Evolutionary conservation across 1,140 invertebrate genomes (phyloP).

Genomic region (Drosophila parabipectinata): DNA sequence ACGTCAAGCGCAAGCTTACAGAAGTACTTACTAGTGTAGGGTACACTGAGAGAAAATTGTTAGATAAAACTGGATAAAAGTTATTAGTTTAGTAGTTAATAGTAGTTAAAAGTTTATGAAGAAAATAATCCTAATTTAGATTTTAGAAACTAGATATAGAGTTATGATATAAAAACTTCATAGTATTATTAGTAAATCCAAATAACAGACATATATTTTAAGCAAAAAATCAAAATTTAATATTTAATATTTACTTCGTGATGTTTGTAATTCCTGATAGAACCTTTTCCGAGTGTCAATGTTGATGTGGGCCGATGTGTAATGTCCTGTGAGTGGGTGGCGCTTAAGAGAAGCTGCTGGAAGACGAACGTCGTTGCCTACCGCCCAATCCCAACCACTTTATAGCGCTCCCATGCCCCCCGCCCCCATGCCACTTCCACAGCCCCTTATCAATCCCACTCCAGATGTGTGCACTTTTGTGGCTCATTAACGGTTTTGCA

Average conservation of each 20-base stretch:
- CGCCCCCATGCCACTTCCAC: not conserved
- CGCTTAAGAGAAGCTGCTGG: conserved; percentile 31
- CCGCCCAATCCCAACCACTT: not conserved
- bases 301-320: conserved; percentile 20
- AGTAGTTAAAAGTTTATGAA: too few species aligned
- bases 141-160: too few species aligned
- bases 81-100: too few species aligned
- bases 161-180: too few species aligned
- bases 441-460: conserved; percentile 42
- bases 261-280: too few species aligned
- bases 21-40: conserved; percentile 15
- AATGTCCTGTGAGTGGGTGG: conserved; percentile 24
- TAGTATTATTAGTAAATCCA: too few species aligned
- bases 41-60: conserved; percentile 7
- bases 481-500: conserved; percentile 77
- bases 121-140: too few species aligned
- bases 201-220: too few species aligned
- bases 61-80: too few species aligned
- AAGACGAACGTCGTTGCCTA: conserved; percentile 40
- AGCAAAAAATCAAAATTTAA: too few species aligned
- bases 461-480: conserved; percentile 70
- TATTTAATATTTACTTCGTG: too few species aligned
- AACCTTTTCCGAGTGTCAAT: conserved; percentile 2
- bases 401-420: not conserved
- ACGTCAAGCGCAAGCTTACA: conserved; percentile 57